Percentiles rank a stretch among this genome's conserved stretches.
Conservation (phyloP, 2,888 invertebrate genomes). For the Ectemnius lituratus region DNA sequence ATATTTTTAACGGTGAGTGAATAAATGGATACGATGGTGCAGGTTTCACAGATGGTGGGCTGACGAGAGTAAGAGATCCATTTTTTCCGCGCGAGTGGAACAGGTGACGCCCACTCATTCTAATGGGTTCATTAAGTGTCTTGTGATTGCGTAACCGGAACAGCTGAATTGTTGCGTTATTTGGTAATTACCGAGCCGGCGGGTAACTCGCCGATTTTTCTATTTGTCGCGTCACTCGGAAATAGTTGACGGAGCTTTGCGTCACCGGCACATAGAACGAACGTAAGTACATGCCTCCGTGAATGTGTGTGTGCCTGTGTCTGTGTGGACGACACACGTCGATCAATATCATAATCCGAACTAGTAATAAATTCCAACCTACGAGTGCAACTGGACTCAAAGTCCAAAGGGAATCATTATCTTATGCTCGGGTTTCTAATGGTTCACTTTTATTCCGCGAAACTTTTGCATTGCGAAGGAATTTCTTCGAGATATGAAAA, state of each 20-base stretch:
- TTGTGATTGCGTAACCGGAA: constrained; percentile 6
- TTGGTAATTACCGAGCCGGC: constrained; percentile 6
- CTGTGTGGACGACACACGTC: neutral
- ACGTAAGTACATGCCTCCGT: neutral
- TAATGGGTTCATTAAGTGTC: neutral
- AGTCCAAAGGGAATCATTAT: too few relatives aligned
- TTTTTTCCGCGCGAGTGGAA: too few relatives aligned
- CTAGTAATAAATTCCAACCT: neutral
- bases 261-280: neutral
- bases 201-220: constrained; percentile 4
- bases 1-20: too few relatives aligned
- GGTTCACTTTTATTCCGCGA: too few relatives aligned
- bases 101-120: too few relatives aligned
- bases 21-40: too few relatives aligned
- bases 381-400: too few relatives aligned
- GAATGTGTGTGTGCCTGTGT: neutral
- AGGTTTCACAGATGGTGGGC: too few relatives aligned
- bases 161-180: constrained; percentile 5
- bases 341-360: constrained; percentile 5
- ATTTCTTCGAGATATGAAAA: too few relatives aligned
- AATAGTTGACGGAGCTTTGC: neutral
- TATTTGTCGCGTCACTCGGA: constrained; percentile 7
- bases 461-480: too few relatives aligned
- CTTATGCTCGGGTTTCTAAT: too few relatives aligned
- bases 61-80: too few relatives aligned